phyloP scores from a whole-genome alignment of 1,140 invertebrate genomes.

The Drosophila bocki region DNA sequence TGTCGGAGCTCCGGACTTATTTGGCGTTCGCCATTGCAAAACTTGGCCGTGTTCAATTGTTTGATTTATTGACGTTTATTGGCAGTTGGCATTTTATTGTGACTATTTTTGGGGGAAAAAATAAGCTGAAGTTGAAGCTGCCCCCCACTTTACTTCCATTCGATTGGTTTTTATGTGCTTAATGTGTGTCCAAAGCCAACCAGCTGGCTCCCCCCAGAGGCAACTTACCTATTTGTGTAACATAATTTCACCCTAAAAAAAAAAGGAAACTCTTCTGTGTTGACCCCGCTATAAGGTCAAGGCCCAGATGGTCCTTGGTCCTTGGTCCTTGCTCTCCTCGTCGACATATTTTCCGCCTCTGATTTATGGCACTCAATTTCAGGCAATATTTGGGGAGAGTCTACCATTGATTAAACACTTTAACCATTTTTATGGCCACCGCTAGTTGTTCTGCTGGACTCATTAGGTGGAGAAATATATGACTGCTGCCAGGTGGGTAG shows the following conservation, averaged over 20 bases:
- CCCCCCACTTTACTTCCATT: conserved; percentile 45
- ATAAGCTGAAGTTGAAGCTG: not conserved
- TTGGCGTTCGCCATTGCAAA: conserved; percentile 64
- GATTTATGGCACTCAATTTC: conserved; percentile 77
- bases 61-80: conserved; percentile 81
- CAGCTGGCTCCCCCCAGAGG: not conserved
- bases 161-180: conserved; percentile 65
- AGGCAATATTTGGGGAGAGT: conserved; percentile 6
- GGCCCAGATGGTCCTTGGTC: conserved; percentile 14
- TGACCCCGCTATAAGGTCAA: conserved; percentile 52
- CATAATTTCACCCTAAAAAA: not conserved
- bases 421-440: conserved; percentile 42
- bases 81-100: conserved; percentile 82
- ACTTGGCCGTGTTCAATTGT: conserved; percentile 71
- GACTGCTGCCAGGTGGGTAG: not conserved
- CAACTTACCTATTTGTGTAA: conserved; percentile 14
- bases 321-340: not conserved
- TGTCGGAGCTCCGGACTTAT: conserved; percentile 53
- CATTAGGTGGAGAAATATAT: conserved; percentile 9
- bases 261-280: conserved; percentile 7
- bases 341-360: conserved; percentile 53
- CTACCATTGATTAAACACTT: conserved; percentile 64
- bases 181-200: conserved; percentile 27
- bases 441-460: conserved; percentile 12
- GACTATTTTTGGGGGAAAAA: conserved; percentile 49